These are phyloP conservation scores for Sterrhoptilus dennistouni DNA, from an alignment of 2,113 vertebrate species.

Conservation along the genomic window DNA sequence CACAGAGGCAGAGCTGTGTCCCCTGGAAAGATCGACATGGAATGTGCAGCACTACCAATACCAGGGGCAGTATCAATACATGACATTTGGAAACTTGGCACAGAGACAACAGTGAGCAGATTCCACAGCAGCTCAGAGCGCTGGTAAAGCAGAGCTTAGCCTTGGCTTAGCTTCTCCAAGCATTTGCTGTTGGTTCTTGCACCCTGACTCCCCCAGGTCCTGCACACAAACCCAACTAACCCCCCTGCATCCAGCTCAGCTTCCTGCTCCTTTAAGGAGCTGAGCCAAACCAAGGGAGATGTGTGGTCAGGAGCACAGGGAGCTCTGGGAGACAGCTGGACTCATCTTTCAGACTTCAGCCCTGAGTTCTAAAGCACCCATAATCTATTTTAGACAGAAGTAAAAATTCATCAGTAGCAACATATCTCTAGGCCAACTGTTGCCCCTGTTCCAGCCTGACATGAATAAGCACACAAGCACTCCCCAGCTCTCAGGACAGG, in stretches of 20 bases:
- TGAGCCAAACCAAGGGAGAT: neutral
- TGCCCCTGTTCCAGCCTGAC: neutral
- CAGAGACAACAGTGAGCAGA: neutral
- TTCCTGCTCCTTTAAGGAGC: neutral
- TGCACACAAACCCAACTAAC: neutral
- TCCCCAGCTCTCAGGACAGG: neutral
- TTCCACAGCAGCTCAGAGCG: neutral
- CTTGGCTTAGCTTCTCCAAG: neutral
- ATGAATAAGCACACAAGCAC: neutral
- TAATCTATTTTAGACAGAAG: neutral
- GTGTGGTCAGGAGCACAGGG: neutral
- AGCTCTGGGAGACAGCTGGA: neutral
- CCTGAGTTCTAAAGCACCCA: neutral
- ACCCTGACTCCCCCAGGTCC: neutral
- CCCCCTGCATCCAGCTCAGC: neutral
- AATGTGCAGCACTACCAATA: neutral
- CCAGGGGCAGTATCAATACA: neutral
- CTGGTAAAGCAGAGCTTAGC: neutral
- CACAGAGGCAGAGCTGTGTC: neutral
- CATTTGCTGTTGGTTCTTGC: neutral
- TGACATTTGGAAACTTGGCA: constrained; percentile 38
- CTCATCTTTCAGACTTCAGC: neutral
- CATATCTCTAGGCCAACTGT: neutral
- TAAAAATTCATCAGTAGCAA: neutral
- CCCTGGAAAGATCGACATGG: constrained; percentile 1